Conservation (phyloP, 2,797 vertebrate species). For the Clarias platycephalus region DNA sequence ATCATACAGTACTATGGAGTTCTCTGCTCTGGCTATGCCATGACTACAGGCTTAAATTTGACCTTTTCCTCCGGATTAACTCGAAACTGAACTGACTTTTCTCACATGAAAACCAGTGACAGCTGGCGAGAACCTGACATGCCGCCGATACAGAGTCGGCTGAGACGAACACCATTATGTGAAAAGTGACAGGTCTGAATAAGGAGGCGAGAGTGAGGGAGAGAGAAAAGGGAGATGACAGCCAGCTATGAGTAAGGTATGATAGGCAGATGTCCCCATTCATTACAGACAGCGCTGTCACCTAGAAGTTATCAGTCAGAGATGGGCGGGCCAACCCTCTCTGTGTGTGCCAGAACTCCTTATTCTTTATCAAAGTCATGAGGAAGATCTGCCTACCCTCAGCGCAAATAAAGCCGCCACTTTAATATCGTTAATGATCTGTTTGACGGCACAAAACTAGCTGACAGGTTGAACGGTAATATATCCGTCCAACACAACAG, state of each 20-base stretch:
- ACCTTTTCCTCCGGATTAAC: not conserved
- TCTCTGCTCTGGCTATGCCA: not conserved
- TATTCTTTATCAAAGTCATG: constrained; percentile 26
- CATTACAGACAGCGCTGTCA: constrained; percentile 40
- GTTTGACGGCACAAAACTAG: not conserved
- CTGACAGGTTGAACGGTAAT: constrained; percentile 5
- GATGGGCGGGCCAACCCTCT: constrained; percentile 34
- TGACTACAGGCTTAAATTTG: not conserved
- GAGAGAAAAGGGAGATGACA: constrained; percentile 41
- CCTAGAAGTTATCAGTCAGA: constrained; percentile 48
- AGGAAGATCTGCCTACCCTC: constrained; percentile 13
- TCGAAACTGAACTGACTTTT: constrained; percentile 12
- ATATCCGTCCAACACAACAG: not conserved
- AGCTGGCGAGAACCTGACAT: constrained; percentile 28
- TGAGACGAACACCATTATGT: constrained; percentile 22
- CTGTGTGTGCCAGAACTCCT: constrained; percentile 15
- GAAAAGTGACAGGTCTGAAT: constrained; percentile 34
- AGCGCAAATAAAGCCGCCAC: constrained; percentile 19
- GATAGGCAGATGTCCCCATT: constrained; percentile 36
- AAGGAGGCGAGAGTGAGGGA: constrained; percentile 39
- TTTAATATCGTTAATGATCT: constrained; percentile 33
- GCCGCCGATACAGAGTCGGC: constrained; percentile 13
- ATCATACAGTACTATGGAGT: not conserved
- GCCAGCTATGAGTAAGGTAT: constrained; percentile 42
- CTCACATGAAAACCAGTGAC: constrained; percentile 18